These are phyloP conservation scores for Vireo griseus DNA, from an alignment of 2,797 vertebrate species.

Conservation along the genomic window DNA sequence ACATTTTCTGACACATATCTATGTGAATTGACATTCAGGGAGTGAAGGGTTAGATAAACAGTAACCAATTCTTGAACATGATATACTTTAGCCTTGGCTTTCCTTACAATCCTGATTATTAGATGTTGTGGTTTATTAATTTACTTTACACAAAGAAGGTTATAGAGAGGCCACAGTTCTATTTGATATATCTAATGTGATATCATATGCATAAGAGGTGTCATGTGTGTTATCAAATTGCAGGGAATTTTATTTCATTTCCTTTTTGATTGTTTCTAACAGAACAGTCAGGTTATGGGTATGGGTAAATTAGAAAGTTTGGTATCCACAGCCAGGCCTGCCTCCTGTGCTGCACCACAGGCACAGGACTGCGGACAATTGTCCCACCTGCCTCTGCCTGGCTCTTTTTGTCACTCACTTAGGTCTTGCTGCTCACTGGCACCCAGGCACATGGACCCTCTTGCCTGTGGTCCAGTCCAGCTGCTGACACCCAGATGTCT, in stretches of 20 bases:
- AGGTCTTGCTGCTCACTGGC: accelerated
- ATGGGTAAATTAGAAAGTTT: background rate
- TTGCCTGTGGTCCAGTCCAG: background rate
- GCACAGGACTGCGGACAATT: background rate
- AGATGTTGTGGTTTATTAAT: background rate
- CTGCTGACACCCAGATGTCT: background rate
- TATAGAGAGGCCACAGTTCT: background rate
- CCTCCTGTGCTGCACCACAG: accelerated
- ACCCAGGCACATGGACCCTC: background rate
- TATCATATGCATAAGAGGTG: background rate
- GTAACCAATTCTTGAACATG: background rate
- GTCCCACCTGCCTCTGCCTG: background rate
- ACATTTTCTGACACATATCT: background rate
- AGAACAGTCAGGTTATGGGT: background rate
- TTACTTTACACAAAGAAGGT: background rate
- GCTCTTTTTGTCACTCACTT: background rate
- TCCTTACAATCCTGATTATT: background rate
- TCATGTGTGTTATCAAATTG: background rate
- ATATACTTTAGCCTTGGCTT: background rate
- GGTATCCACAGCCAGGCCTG: background rate
- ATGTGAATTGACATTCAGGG: background rate
- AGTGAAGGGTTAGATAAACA: background rate
- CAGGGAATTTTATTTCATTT: background rate
- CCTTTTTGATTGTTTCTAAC: background rate
- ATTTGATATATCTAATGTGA: background rate